A percentile compares a stretch with the other conserved stretches of the same genome.
phyloP scores from a whole-genome alignment of 2,797 vertebrate species.

The Scolopax rusticola region DNA sequence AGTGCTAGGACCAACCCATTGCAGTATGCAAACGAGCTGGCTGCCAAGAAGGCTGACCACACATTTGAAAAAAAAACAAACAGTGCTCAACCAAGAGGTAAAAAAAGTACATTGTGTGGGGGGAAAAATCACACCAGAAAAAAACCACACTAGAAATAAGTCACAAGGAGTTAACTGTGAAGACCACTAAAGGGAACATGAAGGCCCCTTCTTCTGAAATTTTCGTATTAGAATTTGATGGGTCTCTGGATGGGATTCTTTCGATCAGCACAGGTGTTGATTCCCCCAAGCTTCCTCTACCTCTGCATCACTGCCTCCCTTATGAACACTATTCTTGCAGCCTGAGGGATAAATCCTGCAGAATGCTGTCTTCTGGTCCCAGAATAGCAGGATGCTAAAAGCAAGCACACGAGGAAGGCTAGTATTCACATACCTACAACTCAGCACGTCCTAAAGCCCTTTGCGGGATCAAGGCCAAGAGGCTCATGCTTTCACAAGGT shows the following conservation, averaged over 20 bases:
- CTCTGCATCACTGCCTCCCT: neutral
- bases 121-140: neutral
- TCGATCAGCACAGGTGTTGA: neutral
- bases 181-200: neutral
- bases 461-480: slow-evolving; percentile 7
- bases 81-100: neutral
- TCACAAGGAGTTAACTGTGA: neutral
- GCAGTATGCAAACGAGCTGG: neutral
- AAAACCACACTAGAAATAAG: neutral
- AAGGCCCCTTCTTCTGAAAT: neutral
- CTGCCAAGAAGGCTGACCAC: neutral
- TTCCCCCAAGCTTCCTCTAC: neutral
- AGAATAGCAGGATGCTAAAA: neutral
- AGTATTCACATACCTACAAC: slow-evolving; percentile 8
- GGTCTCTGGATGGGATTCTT: neutral
- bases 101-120: rapidly evolving
- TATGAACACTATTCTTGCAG: neutral
- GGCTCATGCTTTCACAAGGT: neutral
- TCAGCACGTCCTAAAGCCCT: slow-evolving; percentile 3
- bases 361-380: neutral
- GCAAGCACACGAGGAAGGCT: neutral
- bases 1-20: rapidly evolving
- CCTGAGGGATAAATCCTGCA: neutral
- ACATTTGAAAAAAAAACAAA: neutral
- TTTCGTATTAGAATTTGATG: neutral